Evolutionary conservation across 2,797 vertebrate genomes (phyloP), one percentile per base, ranked within the genome.

Genomic region (Sylvilagus floridanus): DNA sequence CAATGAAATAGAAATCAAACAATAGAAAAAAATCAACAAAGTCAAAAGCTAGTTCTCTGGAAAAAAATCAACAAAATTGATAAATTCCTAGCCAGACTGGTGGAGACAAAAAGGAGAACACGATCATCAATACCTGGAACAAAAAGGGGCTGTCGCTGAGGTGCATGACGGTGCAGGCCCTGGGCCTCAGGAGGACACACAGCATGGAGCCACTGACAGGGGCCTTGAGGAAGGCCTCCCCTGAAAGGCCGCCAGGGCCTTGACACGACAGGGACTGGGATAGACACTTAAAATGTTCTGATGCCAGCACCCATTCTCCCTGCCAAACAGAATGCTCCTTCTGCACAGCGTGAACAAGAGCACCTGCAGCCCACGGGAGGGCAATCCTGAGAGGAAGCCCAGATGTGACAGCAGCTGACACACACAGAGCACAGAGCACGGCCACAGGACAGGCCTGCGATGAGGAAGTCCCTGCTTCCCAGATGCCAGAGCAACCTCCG

Each of bases 1-100:
- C 65, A 86, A 93, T 78, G 69, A 72, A 83, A 85, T 9, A 93
- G 54, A 57, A 91, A 73, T n/a, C 63, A 86, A 91, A 91, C 52
- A 82, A 69, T 0, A 75, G 13, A 76, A 42, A 62, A 93, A 91
- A 93, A 94, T 42, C 84, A 57, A 89, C 68, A 9, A 66, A 93
- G 79, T 60, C 32, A 75, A 79, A 91, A 82, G 32, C 13, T 66
- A 47, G 24, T 81, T 92, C 75, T 92, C 71, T 65, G 42, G 42
- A 12, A 75, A 79, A 91, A 90, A 47, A 92, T 66, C 60, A 72
- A 66, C 65, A 79, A 76, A 88, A 92, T 87, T 92, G 78, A 66
- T 26, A 60, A 73, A 75, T 66, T 76, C 66, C 28, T 84, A 84
- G 77, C 50, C 37, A 66, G 88, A 76, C 35, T 66, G 50, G 78